A percentile compares a stretch with the other conserved stretches of the same genome.
phyloP scores from a whole-genome alignment of 2,888 invertebrate species.

The Tanypteryx hageni region DNA sequence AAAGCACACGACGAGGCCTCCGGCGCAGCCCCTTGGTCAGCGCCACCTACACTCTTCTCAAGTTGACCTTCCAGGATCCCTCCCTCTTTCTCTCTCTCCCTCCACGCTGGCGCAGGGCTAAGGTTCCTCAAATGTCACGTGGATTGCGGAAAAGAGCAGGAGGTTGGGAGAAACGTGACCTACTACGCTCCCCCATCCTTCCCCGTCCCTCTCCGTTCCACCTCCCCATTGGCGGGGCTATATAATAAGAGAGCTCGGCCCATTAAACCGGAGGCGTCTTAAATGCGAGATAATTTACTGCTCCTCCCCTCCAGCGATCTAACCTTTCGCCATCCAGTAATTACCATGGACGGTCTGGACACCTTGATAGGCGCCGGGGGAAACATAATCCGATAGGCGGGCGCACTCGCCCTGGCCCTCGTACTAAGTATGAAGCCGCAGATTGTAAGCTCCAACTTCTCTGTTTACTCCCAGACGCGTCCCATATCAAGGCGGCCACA shows the following conservation, averaged over 20 bases:
- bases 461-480: too few species aligned
- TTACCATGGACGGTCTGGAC: conserved; percentile 20
- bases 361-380: neutral
- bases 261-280: conserved; percentile 20
- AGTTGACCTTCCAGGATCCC: neutral
- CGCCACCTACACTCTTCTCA: neutral
- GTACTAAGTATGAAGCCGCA: neutral
- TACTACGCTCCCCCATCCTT: neutral
- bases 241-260: neutral
- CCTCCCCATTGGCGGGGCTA: neutral
- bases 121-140: neutral
- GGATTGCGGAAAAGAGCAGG: neutral
- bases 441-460: too few species aligned
- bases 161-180: conserved; percentile 6
- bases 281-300: conserved; percentile 35
- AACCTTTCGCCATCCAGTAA: conserved; percentile 25
- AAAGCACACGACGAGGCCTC: neutral
- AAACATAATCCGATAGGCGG: neutral
- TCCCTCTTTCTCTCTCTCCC: neutral
- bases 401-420: neutral
- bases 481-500: too few species aligned
- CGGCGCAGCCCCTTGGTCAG: too few species aligned
- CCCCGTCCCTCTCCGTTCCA: too few species aligned
- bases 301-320: neutral
- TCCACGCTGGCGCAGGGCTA: neutral